A percentile compares a stretch with the other conserved stretches of the same genome.
phyloP scores from a whole-genome alignment of 2,797 vertebrate species.

The Lindbergichthys nudifrons region DNA sequence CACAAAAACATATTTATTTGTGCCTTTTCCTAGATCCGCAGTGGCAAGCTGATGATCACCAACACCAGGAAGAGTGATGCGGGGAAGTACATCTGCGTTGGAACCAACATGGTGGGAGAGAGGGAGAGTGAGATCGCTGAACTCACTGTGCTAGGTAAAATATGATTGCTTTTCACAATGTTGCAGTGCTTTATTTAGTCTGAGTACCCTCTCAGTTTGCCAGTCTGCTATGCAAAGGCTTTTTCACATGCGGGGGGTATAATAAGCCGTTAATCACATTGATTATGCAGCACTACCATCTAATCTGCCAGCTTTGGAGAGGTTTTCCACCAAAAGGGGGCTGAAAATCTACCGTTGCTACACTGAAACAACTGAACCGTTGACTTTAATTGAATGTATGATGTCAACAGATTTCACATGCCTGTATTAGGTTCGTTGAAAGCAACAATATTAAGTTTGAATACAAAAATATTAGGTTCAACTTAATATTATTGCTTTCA shows the following conservation, averaged over 20 bases:
- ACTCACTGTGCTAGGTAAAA: slow-evolving; percentile 93
- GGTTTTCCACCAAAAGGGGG: slow-evolving; percentile 30
- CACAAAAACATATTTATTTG: slow-evolving; percentile 44
- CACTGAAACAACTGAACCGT: slow-evolving; percentile 4
- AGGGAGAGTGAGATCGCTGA: slow-evolving; percentile 94
- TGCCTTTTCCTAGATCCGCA: slow-evolving; percentile 88
- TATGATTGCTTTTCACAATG: slow-evolving; percentile 27
- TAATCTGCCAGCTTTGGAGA: slow-evolving; percentile 49
- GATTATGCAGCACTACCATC: slow-evolving; percentile 50
- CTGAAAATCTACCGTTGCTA: slow-evolving; percentile 27
- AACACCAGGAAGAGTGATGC: slow-evolving; percentile 94
- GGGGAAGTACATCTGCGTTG: slow-evolving; percentile 95
- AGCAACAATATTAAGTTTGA: too few species aligned
- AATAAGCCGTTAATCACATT: slow-evolving; percentile 64
- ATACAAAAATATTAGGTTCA: too few species aligned
- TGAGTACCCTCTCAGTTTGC: slow-evolving; percentile 39
- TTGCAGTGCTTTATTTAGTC: slow-evolving; percentile 43
- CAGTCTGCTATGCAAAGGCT: slow-evolving; percentile 30
- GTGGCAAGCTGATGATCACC: slow-evolving; percentile 97
- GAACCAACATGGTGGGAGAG: slow-evolving; percentile 97
- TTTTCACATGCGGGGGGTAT: slow-evolving; percentile 37
- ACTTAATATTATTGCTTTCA: too few species aligned
- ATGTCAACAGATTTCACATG: too few species aligned
- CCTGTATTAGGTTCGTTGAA: too few species aligned
- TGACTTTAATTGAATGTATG: too few species aligned